These are phyloP conservation scores for Aporophyla nigra DNA, from an alignment of 2,888 invertebrate genomes.

Conservation along the genomic window DNA sequence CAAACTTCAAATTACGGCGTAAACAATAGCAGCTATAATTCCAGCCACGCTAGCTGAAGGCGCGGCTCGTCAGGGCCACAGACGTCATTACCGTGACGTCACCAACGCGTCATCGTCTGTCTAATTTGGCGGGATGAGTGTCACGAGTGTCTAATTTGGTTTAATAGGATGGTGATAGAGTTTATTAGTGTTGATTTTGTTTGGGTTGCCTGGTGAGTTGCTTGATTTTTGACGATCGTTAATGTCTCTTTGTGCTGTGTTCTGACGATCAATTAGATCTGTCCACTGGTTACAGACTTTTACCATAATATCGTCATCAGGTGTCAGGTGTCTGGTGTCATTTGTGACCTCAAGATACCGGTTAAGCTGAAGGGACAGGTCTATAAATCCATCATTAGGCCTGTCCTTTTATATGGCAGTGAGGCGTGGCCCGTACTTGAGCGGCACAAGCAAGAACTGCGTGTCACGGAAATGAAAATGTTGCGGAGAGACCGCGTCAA, in stretches of 20 bases:
- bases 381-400: too few species aligned
- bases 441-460: too few species aligned
- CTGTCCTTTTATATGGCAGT: too few species aligned
- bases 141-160: constrained; percentile 22
- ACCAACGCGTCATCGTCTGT: constrained; percentile 41
- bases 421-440: too few species aligned
- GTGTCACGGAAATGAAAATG: too few species aligned
- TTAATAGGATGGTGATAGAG: constrained; percentile 5
- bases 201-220: too few species aligned
- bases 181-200: constrained; percentile 15
- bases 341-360: too few species aligned
- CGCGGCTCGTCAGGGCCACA: constrained; percentile 43
- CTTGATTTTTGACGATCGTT: background rate
- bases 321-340: too few species aligned
- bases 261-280: background rate
- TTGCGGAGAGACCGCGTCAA: too few species aligned
- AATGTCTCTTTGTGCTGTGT: background rate
- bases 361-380: too few species aligned
- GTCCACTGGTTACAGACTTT: background rate
- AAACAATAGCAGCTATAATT: constrained; percentile 43
- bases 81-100: constrained; percentile 59
- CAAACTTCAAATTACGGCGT: constrained; percentile 44
- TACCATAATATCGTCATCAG: too few species aligned
- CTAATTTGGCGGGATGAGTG: constrained; percentile 30
- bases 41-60: constrained; percentile 54